phyloP scores from a whole-genome alignment of 2,888 invertebrate genomes.

The Netelia inedita region DNA sequence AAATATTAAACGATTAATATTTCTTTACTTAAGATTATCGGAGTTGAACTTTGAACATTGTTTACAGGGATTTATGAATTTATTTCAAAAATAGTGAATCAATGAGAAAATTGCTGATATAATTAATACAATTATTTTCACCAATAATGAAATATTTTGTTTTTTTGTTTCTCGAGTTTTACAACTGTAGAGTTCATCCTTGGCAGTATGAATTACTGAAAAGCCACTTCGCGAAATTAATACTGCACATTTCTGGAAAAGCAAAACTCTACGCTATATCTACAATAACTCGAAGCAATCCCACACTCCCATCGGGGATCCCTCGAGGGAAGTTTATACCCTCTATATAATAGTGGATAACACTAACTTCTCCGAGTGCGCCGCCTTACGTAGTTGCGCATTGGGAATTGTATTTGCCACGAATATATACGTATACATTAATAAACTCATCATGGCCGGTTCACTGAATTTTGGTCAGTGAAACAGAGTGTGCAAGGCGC shows the following conservation, averaged over 20 bases:
- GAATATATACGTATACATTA: conserved; percentile 9
- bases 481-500: background rate
- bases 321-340: conserved; percentile 43
- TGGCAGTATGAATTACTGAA: conserved; percentile 23
- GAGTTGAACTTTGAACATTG: too few species aligned
- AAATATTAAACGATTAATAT: too few species aligned
- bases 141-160: background rate
- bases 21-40: too few species aligned
- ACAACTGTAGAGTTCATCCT: background rate
- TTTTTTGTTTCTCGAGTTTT: background rate
- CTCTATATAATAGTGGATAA: background rate
- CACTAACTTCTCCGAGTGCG: background rate
- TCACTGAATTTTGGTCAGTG: background rate
- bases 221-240: conserved; percentile 41
- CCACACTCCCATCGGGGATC: background rate
- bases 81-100: too few species aligned
- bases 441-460: conserved; percentile 15
- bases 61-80: too few species aligned
- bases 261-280: conserved; percentile 29
- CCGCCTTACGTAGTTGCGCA: background rate
- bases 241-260: conserved; percentile 10
- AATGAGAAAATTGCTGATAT: too few species aligned
- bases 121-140: too few species aligned
- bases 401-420: conserved; percentile 33
- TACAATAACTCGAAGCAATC: conserved; percentile 18